Base-by-base conservation (phyloP, 1,140 invertebrate species). In the Drosophila albomicans region DNA sequence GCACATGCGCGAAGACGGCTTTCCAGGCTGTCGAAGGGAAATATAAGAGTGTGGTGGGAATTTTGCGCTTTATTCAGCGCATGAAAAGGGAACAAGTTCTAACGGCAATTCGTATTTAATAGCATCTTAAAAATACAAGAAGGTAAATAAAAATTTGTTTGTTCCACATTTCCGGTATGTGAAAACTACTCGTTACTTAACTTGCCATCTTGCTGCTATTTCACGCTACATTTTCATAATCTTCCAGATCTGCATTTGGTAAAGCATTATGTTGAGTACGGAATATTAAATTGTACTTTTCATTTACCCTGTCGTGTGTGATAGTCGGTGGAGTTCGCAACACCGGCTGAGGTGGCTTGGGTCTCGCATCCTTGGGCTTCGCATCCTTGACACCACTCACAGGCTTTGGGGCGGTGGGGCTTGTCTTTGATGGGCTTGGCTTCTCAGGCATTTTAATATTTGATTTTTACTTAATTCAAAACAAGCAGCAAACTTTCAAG, bases 61-160 rank as follows among this genome's bases (percentile, higher is more conserved):
- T 48, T 89, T 82, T 76, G 35, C 86, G 5, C 85, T 89, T 89
- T 79, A 89, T 86, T 90, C 86, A 90, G 86, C 80, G 13, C 2
- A 25, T 2, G n/a, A 1, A 30, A 30, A 8, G 28, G 10, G n/a
- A 56, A 63, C 57, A 70, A 25, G 2, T 61, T 38, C 10, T 73
- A 57, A 32, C 16, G 41, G 46, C 30, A 64, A 57, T 70, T 48
- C 45, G 38, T 62, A 51, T 68, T 78, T 49, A 67, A 73, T 71
- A n/a, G 3, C n/a, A 58, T 62, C 56, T 71, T 8, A n/a, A 25
- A 74, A 64, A 30, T 5, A 63, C n/a, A 13, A 15, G 57, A 51
- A 28, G 7, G 15, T 15, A 5, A 13, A 5, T 32, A 46, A 52
- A 32, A 52, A 30, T 3, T 35, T 54, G 25, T 52, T 30, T 25